Evolutionary conservation across 2,888 invertebrate species (phyloP).

Genomic region (Pyrrhosoma nymphula): DNA sequence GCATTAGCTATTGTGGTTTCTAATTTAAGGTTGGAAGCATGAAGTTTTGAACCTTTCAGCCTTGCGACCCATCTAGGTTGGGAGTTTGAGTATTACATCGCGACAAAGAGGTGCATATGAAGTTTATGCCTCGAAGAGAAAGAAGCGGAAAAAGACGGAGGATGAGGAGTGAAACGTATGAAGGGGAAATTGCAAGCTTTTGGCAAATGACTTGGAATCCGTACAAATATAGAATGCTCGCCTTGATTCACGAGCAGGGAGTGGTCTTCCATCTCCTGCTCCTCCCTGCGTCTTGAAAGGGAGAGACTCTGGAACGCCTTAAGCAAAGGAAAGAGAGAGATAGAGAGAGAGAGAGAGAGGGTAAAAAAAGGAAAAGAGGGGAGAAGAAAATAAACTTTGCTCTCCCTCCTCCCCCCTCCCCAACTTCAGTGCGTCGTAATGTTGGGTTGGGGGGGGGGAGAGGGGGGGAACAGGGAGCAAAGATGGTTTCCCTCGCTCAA

Average conservation of each 20-base stretch:
- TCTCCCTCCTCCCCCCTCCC: background rate
- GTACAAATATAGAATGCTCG: constrained; percentile 26
- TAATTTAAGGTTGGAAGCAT: no score
- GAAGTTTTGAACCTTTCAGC: no score
- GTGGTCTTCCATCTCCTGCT: background rate
- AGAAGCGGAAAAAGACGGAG: background rate
- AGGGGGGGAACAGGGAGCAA: background rate
- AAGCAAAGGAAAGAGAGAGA: constrained; percentile 12
- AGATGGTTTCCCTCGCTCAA: background rate
- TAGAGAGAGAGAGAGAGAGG: background rate
- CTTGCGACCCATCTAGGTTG: no score
- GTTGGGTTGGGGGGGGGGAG: background rate
- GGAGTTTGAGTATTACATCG: background rate
- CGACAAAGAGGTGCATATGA: background rate
- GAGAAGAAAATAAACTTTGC: background rate
- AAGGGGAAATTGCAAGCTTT: background rate
- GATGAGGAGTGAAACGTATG: background rate
- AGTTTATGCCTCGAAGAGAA: background rate
- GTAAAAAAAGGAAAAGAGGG: background rate
- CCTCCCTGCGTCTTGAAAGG: background rate
- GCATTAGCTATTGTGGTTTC: no score
- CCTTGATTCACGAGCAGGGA: constrained; percentile 16
- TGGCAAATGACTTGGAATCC: constrained; percentile 36
- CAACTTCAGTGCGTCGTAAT: background rate
- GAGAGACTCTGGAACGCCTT: background rate